phyloP scores from a whole-genome alignment of 2,888 invertebrate species.

The Polyommatus iphigenia region DNA sequence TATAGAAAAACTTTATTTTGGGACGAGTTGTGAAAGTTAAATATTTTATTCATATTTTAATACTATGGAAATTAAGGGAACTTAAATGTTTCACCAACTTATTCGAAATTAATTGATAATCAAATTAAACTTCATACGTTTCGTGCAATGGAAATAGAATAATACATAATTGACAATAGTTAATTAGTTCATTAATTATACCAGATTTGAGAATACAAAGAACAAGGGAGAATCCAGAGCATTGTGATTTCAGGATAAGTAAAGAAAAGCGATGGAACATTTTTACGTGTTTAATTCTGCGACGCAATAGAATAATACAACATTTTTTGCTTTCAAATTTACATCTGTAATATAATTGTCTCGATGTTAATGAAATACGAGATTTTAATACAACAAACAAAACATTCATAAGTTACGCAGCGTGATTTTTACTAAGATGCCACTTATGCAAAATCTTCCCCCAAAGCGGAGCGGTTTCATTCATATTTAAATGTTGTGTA shows the following conservation, averaged over 20 bases:
- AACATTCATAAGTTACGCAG: slow-evolving; percentile 19
- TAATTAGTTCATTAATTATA: slow-evolving; percentile 1
- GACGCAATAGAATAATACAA: neutral
- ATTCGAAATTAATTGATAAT: slow-evolving; percentile 10
- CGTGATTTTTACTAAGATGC: slow-evolving; percentile 19
- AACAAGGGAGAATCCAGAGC: neutral
- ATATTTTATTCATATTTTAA: neutral
- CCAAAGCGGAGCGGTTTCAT: slow-evolving; percentile 23
- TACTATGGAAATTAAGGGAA: neutral
- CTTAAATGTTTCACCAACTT: neutral
- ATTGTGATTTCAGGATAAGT: neutral
- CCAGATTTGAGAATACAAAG: neutral
- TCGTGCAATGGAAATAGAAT: neutral
- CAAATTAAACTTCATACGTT: neutral
- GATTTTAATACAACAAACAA: no score
- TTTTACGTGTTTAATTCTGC: neutral
- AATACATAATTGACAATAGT: neutral
- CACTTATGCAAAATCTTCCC: slow-evolving; percentile 25
- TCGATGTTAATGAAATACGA: neutral
- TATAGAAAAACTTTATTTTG: neutral
- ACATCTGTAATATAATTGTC: neutral
- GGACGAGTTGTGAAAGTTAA: neutral
- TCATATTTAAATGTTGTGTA: slow-evolving; percentile 30
- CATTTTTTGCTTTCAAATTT: neutral
- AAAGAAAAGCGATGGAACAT: neutral